Conservation (phyloP, 1,140 invertebrate species). For the Episyrphus balteatus region DNA sequence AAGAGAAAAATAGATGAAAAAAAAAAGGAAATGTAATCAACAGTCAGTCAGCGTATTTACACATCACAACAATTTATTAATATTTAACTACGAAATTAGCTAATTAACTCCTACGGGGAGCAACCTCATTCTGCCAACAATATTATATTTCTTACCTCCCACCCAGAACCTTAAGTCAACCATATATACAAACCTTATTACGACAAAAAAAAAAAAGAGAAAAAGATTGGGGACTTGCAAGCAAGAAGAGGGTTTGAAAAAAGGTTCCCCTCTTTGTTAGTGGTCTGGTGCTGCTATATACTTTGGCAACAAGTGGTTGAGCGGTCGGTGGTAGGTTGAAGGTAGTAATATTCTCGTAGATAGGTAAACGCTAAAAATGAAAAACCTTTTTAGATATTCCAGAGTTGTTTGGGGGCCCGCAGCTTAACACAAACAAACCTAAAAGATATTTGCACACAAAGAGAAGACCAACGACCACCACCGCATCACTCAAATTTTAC, state of each 20-base stretch:
- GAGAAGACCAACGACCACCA: neutral
- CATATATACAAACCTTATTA: neutral
- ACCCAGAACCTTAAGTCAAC: neutral
- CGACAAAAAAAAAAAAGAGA: neutral
- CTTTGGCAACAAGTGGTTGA: no score
- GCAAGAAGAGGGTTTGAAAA: no score
- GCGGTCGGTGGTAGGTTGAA: neutral
- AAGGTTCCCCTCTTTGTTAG: no score
- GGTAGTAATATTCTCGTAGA: neutral
- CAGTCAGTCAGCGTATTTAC: no score
- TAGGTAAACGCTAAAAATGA: neutral
- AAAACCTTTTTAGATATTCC: neutral
- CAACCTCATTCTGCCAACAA: neutral
- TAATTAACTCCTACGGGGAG: conserved; percentile 6
- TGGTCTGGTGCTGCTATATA: no score
- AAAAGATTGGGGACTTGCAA: no score
- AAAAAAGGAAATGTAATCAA: no score
- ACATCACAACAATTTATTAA: conserved; percentile 2
- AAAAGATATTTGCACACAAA: no score
- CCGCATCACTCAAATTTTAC: no score
- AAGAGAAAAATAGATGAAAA: no score
- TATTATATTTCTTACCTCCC: neutral
- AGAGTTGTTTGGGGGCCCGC: neutral
- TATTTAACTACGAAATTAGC: conserved; percentile 10
- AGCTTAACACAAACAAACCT: neutral